Conservation (phyloP, 1,140 invertebrate species). For the Camponotus pennsylvanicus region DNA sequence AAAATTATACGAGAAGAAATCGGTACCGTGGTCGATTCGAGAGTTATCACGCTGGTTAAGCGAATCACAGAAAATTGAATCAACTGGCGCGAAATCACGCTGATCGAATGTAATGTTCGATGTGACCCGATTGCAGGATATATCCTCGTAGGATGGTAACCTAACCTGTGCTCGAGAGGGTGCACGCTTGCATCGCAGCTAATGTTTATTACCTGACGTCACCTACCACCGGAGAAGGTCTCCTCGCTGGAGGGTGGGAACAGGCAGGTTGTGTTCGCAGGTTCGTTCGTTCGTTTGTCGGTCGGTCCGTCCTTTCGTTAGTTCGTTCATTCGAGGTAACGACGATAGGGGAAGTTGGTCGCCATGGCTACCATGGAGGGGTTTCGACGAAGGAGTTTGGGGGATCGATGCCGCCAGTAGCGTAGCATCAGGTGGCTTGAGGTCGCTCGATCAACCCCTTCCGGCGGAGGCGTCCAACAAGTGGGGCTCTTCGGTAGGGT, state of each 20-base stretch:
- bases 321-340: slow-evolving; percentile 64
- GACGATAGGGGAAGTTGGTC: slow-evolving; percentile 79
- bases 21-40: neutral
- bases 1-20: neutral
- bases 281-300: slow-evolving; percentile 38
- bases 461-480: slow-evolving; percentile 82
- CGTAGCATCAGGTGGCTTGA: slow-evolving; percentile 84
- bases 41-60: slow-evolving; percentile 15
- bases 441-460: slow-evolving; percentile 61
- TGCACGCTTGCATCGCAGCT: slow-evolving; percentile 56
- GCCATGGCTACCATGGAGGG: slow-evolving; percentile 79
- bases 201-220: slow-evolving; percentile 80
- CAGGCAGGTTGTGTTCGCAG: slow-evolving; percentile 35
- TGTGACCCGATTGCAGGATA: slow-evolving; percentile 55
- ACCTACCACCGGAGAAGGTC: slow-evolving; percentile 61
- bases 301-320: slow-evolving; percentile 37
- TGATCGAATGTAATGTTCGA: slow-evolving; percentile 51
- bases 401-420: slow-evolving; percentile 85
- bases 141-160: slow-evolving; percentile 23
- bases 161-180: slow-evolving; percentile 24
- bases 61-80: slow-evolving; percentile 44
- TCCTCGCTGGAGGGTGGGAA: slow-evolving; percentile 1
- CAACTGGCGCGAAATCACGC: slow-evolving; percentile 52
- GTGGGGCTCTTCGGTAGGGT: slow-evolving; percentile 72
- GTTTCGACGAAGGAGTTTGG: slow-evolving; percentile 81